phyloP scores from a whole-genome alignment of 2,888 invertebrate genomes.

The Sinopyrophorus schimmeli region DNA sequence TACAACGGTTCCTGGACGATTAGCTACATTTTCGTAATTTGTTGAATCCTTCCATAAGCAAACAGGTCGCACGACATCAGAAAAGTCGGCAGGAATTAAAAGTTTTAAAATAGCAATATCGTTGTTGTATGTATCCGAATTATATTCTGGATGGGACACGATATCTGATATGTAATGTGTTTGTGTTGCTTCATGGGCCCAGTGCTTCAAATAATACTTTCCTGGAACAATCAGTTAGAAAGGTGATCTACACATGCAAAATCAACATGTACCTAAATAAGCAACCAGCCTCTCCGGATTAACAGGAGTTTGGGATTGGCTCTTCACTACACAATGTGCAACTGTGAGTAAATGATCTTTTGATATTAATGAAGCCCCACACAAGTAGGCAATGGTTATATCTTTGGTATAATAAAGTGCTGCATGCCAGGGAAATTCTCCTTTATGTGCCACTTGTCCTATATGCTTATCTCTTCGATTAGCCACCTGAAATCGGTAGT shows the following conservation, averaged over 20 bases:
- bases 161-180: conserved; percentile 47
- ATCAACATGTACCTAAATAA: conserved; percentile 41
- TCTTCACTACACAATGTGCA: conserved; percentile 50
- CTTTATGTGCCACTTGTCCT: conserved; percentile 62
- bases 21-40: conserved; percentile 26
- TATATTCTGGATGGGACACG: conserved; percentile 47
- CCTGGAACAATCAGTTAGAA: conserved; percentile 41
- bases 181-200: conserved; percentile 51
- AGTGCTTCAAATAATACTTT: conserved; percentile 50
- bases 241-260: not conserved
- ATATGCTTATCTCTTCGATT: conserved; percentile 13
- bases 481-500: conserved; percentile 1
- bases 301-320: conserved; percentile 39
- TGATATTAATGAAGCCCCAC: conserved; percentile 49
- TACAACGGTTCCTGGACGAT: conserved; percentile 39
- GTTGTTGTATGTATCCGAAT: conserved; percentile 44
- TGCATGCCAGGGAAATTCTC: conserved; percentile 72
- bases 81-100: conserved; percentile 41
- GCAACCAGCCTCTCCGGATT: conserved; percentile 44
- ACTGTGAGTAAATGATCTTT: conserved; percentile 46
- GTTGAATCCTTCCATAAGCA: conserved; percentile 47
- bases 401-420: conserved; percentile 62
- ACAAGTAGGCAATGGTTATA: conserved; percentile 49
- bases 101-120: conserved; percentile 50
- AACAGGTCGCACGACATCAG: conserved; percentile 49